Percentiles rank a stretch among this genome's conserved stretches.
phyloP scores from a whole-genome alignment of 2,888 invertebrate species.

The Melanophora roralis region DNA sequence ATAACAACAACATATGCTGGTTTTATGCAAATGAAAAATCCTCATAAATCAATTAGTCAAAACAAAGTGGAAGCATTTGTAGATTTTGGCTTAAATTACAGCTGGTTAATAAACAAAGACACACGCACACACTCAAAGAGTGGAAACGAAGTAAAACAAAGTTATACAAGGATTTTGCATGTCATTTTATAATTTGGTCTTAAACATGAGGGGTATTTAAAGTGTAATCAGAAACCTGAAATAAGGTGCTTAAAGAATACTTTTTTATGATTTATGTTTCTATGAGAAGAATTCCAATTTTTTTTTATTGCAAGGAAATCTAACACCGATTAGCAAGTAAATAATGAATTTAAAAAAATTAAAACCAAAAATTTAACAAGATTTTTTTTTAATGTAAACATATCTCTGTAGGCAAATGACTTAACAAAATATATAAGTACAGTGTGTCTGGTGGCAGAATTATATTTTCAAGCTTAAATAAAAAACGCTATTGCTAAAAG shows the following conservation, averaged over 20 bases:
- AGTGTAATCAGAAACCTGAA: conserved; percentile 43
- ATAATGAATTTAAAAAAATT: too few species aligned
- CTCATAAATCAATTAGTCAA: conserved; percentile 62
- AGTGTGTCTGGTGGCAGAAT: too few species aligned
- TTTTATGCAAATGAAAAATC: conserved; percentile 60
- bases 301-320: too few species aligned
- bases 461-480: too few species aligned
- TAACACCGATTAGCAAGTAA: too few species aligned
- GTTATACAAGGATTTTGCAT: conserved; percentile 55
- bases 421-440: too few species aligned
- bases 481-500: too few species aligned
- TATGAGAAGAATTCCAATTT: conserved; percentile 33
- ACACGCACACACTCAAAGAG: too few species aligned
- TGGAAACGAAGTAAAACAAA: not conserved
- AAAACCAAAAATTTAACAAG: too few species aligned
- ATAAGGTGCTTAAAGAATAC: conserved; percentile 54
- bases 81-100: conserved; percentile 58
- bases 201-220: conserved; percentile 53
- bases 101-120: conserved; percentile 19
- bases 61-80: conserved; percentile 61
- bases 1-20: conserved; percentile 50
- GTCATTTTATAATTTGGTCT: conserved; percentile 60
- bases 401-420: too few species aligned
- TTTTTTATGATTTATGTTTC: conserved; percentile 60
- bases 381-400: too few species aligned